phyloP scores from a whole-genome alignment of 2,797 vertebrate species.

The Acanthornis magna region DNA sequence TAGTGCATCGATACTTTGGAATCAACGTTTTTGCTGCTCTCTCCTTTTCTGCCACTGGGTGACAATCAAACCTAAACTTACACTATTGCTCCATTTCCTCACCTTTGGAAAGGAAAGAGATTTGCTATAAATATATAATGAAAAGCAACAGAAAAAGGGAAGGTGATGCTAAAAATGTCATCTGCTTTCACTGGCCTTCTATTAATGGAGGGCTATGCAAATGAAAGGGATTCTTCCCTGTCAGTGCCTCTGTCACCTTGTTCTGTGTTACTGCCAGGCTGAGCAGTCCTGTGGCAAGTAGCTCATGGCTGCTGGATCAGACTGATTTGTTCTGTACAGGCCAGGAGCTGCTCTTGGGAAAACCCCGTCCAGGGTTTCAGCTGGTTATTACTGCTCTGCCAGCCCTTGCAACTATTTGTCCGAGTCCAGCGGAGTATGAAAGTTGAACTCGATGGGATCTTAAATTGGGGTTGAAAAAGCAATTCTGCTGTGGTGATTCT shows the following conservation, averaged over 20 bases:
- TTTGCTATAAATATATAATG: neutral
- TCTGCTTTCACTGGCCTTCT: neutral
- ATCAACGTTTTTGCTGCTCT: neutral
- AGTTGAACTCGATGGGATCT: neutral
- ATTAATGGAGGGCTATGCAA: neutral
- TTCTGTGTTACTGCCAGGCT: neutral
- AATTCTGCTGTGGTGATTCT: neutral
- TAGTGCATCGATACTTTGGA: neutral
- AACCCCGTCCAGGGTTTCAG: neutral
- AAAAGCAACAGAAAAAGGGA: neutral
- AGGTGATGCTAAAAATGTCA: neutral
- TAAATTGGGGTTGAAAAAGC: neutral
- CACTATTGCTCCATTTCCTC: neutral
- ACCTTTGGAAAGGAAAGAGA: neutral
- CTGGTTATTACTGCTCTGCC: neutral
- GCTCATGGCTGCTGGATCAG: neutral
- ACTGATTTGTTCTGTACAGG: neutral
- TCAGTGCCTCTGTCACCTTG: neutral
- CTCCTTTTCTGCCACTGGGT: slow-evolving; percentile 36
- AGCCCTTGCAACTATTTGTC: neutral
- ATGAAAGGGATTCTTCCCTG: neutral
- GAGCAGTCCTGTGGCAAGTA: neutral
- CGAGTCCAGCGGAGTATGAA: neutral
- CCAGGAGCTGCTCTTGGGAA: neutral
- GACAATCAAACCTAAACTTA: slow-evolving; percentile 23